Evolutionary conservation across 2,113 vertebrate genomes (phyloP), one percentile per base, ranked within the genome.

Genomic region (Asarcornis scutulata): DNA sequence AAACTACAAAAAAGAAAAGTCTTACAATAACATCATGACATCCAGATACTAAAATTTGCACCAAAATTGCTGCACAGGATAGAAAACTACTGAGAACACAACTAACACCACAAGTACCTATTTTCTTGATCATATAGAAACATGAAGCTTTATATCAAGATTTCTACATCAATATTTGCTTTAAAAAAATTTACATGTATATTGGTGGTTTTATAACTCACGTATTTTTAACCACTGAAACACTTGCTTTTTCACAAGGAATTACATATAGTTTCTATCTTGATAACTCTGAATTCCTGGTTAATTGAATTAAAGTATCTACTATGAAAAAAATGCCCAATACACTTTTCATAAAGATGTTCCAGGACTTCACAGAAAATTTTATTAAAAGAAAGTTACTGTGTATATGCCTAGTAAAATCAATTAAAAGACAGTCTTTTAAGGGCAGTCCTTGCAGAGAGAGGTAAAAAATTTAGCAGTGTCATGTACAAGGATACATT

Each of bases 281-380:
- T 63, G 69, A 34, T 7, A 68, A 53, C 6, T 80, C 31, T 17
- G 46, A 21, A 83, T 81, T 88, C 8, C 7, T 48, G 5, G 6
- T 44, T 34, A 34, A 42, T 11, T 60, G 7, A 13, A 77, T 53
- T 80, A 83, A 93, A 53, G 16, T 55, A 71, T 32, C 10, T 55
- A 4, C 20, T 66, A 27, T 9, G 21, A 29, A 77, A 69, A 77
- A 89, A 76, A 62, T 80, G 11, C 3, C 71, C 13, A 36, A n/a
- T 26, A 34, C 0, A 0, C 3, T 77, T 79, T 50, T 85, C 11
- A 53, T 55, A 10, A 58, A 18, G 31, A 32, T 4, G 3, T 66
- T 22, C 9, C 48, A 74, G 10, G 5, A 75, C 18, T 27, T 74
- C 31, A 66, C 8, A 72, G 22, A 92, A 74, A 21, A 1, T 31